Base-by-base conservation (phyloP, 2,888 invertebrate species). In the Drosophila ezoana region DNA sequence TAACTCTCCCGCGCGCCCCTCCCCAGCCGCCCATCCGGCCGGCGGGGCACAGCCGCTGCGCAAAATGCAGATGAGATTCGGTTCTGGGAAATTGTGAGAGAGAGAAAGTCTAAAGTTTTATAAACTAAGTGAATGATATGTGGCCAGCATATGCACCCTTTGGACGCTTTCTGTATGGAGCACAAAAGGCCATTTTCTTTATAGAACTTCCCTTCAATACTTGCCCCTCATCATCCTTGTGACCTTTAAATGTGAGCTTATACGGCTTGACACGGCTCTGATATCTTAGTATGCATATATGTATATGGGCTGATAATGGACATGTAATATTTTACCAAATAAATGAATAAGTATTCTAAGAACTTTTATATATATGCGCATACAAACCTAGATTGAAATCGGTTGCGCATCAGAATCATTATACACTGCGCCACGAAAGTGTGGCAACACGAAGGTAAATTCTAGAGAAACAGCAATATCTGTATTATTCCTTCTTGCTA, bases 1-100 rank as follows among this genome's bases (percentile, higher is more conserved):
- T 44, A 40, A 76, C 58, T 41, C 8, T 8, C 0, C 28, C 28
- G 2, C 28, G 6, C 5, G 1, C 5, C 23, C 23, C 23, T 0
- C 3, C 20, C 20, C 20, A 0, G 4, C 40, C 6, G 10, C 35
- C 35, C 35, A n/a, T n/a, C n/a, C n/a, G n/a, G n/a, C n/a, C n/a
- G n/a, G n/a, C n/a, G n/a, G n/a, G n/a, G n/a, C 52, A 13, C 32
- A 52, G 52, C 37, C 13, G 45, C 49, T 61, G 60, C 14, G 37
- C 35, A 53, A 75, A 62, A 79, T 74, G 68, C 79, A 67, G 75
- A 79, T 59, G 48, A 59, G 52, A 48, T 56, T 48, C 48, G 52
- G 38, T 47, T 58, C 47, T 13, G 43, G 67, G 33, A 48, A 38
- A 41, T 72, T 38, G 40, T 56, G 52, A 44, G 45, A 52, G 16